phyloP scores from a whole-genome alignment of 23 tunicate genomes.

The Oikopleura dioica region DNA sequence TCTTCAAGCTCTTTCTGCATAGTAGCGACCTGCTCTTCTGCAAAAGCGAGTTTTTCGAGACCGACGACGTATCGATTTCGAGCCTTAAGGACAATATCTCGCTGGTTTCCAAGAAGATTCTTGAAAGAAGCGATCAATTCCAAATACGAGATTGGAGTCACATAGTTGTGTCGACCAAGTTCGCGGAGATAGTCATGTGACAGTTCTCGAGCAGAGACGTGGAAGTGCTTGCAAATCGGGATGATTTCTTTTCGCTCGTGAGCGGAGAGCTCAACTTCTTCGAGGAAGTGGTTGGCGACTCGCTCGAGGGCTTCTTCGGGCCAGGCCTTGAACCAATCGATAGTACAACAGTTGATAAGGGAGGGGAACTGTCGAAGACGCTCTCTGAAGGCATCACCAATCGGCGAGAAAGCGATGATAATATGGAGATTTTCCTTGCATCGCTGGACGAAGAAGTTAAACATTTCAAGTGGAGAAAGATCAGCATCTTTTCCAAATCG shows the following conservation, averaged over 20 bases:
- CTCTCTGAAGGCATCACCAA: constrained; percentile 94
- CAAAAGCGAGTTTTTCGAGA: constrained; percentile 70
- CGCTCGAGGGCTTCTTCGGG: constrained; percentile 93
- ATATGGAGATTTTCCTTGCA: constrained; percentile 68
- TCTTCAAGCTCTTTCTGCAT: constrained; percentile 96
- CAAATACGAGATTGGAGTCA: constrained; percentile 87
- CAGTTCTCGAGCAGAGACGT: constrained; percentile 51
- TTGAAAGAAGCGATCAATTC: constrained; percentile 91
- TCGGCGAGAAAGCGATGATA: constrained; percentile 93
- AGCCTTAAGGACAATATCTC: constrained; percentile 49
- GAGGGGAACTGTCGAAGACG: constrained; percentile 92
- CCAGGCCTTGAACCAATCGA: constrained; percentile 99
- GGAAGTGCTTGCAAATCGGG: constrained; percentile 91
- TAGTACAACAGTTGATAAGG: constrained; percentile 93
- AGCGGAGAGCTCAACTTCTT: constrained; percentile 47
- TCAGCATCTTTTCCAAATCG: constrained; percentile 60
- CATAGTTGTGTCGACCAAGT: constrained; percentile 92
- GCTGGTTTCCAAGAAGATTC: constrained; percentile 43
- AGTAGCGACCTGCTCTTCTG: constrained; percentile 62
- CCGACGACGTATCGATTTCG: constrained; percentile 76
- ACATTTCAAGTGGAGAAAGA: constrained; percentile 82
- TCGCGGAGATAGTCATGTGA: constrained; percentile 45
- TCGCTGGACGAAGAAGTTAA: constrained; percentile 60
- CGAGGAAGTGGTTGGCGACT: constrained; percentile 89
- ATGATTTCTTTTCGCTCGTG: constrained; percentile 72